Conservation (phyloP, 2,113 vertebrate genomes). For the Raja brachyura region DNA sequence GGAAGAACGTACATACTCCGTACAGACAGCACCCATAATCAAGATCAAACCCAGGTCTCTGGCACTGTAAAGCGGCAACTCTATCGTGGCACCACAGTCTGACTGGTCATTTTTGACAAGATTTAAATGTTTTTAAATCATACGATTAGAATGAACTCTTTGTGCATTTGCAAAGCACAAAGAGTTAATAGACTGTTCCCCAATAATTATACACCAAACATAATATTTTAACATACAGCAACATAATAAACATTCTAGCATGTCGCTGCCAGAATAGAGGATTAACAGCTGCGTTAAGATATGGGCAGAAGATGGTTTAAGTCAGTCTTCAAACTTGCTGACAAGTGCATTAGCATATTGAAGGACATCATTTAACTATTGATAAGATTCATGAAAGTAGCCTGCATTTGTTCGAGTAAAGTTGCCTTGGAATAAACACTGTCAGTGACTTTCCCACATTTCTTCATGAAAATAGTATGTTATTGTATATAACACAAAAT, state of each 20-base stretch:
- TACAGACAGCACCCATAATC: too few species aligned
- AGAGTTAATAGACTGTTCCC: neutral
- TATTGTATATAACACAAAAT: too few species aligned
- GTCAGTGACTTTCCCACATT: too few species aligned
- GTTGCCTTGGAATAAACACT: too few species aligned
- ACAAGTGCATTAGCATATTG: neutral
- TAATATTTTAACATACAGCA: neutral
- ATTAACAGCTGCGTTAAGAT: neutral
- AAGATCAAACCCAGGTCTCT: too few species aligned
- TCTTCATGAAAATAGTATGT: too few species aligned
- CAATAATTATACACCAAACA: too few species aligned
- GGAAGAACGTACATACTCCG: too few species aligned
- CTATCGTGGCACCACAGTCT: neutral
- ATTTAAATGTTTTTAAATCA: constrained; percentile 60
- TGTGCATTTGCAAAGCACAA: neutral
- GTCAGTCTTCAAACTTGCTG: neutral
- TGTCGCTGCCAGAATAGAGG: neutral
- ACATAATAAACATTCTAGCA: neutral
- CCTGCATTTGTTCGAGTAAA: too few species aligned
- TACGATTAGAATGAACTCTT: neutral
- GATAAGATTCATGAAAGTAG: too few species aligned
- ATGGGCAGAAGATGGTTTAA: neutral
- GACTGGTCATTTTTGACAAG: constrained; percentile 56
- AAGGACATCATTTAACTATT: neutral
- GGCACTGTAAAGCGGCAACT: too few species aligned